Conservation (phyloP, 2,113 vertebrate species). For the Crotalus tigris region DNA sequence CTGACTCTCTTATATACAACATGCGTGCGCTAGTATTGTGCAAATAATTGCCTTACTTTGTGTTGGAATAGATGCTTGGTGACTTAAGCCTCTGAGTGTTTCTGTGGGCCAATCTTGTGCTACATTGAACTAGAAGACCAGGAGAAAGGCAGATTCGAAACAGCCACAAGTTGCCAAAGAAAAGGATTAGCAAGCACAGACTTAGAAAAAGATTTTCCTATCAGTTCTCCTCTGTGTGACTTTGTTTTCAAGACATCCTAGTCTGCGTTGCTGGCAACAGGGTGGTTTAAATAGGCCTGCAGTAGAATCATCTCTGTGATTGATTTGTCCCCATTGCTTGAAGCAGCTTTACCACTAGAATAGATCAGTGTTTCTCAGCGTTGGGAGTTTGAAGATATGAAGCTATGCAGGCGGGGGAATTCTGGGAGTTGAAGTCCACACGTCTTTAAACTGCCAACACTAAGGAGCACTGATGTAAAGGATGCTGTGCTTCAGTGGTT, state of each 20-base stretch:
- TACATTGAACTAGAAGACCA: background rate
- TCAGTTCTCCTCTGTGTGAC: conserved; percentile 11
- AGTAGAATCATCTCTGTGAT: background rate
- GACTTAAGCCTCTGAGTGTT: no score
- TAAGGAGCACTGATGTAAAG: no score
- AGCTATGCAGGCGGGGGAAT: no score
- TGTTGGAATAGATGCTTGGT: background rate
- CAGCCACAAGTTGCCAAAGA: background rate
- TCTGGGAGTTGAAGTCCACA: no score
- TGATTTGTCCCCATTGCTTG: rapidly evolving
- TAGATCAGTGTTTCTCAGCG: background rate
- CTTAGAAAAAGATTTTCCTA: conserved; percentile 8
- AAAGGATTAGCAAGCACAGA: background rate
- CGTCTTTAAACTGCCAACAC: no score
- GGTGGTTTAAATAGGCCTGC: background rate
- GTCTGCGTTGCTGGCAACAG: background rate
- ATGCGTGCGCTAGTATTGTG: background rate
- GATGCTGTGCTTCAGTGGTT: no score
- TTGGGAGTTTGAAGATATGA: no score
- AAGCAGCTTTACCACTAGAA: background rate
- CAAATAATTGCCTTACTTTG: background rate
- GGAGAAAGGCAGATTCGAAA: background rate
- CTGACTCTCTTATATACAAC: background rate
- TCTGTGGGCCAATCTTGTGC: no score
- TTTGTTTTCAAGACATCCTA: conserved; percentile 3